These are phyloP conservation scores for Goniozus legneri DNA, from an alignment of 1,140 invertebrate genomes.

Conservation along the genomic window DNA sequence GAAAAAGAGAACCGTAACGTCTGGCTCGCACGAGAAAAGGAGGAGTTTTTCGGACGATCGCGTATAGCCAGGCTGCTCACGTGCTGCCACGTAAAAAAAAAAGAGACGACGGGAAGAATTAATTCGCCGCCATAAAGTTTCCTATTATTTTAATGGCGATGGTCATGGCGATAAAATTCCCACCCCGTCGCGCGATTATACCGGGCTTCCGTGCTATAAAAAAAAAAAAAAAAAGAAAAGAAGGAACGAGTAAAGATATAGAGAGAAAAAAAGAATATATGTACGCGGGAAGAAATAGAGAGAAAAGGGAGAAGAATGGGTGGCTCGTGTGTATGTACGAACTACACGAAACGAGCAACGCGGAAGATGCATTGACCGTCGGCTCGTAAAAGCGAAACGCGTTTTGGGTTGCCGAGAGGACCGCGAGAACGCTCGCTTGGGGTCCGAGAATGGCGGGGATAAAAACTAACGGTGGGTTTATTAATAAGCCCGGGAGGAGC, in stretches of 20 bases:
- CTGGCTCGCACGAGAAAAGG: too few species aligned
- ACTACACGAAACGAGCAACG: too few species aligned
- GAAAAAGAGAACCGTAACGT: too few species aligned
- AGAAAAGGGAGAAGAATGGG: not conserved
- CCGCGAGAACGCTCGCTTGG: not conserved
- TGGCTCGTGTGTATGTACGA: too few species aligned
- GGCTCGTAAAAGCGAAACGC: too few species aligned
- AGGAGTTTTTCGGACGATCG: too few species aligned
- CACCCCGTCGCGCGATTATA: conserved; percentile 16
- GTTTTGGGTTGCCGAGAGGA: too few species aligned
- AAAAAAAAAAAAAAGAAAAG: not conserved
- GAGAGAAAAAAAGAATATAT: not conserved
- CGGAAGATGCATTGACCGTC: too few species aligned
- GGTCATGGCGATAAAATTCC: conserved; percentile 16
- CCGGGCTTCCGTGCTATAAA: conserved; percentile 3
- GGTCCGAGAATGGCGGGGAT: not conserved
- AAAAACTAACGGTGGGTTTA: too few species aligned
- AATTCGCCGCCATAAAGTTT: conserved; percentile 23
- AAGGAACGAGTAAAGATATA: not conserved
- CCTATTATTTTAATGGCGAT: conserved; percentile 22
- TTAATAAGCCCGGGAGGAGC: too few species aligned
- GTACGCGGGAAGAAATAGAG: not conserved
- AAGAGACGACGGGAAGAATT: too few species aligned
- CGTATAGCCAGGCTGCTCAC: too few species aligned
- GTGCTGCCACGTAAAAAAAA: conserved; percentile 9